A percentile compares a stretch with the other conserved stretches of the same genome.
phyloP scores from a whole-genome alignment of 2,113 vertebrate species.

The Melospiza georgiana region DNA sequence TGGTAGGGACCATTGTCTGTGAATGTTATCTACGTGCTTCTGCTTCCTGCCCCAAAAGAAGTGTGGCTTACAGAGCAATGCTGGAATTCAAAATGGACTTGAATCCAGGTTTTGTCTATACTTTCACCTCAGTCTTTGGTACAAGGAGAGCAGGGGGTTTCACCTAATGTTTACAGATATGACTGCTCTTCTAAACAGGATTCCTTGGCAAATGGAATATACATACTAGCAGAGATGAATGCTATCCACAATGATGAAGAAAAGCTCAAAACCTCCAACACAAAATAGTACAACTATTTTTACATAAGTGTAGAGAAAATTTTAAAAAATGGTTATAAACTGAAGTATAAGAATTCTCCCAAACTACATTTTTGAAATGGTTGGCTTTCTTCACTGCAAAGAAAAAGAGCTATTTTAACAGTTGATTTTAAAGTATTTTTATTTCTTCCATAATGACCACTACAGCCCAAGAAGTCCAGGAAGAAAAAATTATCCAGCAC shows the following conservation, averaged over 20 bases:
- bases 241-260: neutral
- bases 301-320: neutral
- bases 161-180: neutral
- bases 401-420: neutral
- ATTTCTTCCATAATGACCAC: neutral
- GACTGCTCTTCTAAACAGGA: neutral
- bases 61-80: neutral
- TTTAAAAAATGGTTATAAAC: neutral
- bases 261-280: neutral
- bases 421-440: neutral
- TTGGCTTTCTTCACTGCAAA: neutral
- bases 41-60: neutral
- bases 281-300: neutral
- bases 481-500: neutral
- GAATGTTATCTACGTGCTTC: neutral
- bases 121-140: neutral
- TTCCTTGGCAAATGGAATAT: neutral
- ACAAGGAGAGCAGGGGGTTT: neutral
- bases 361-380: neutral
- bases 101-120: neutral
- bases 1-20: neutral
- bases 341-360: neutral
- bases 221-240: neutral
- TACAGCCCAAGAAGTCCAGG: neutral
- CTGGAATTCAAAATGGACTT: neutral